Evolutionary conservation across 2,797 vertebrate species (phyloP).

Genomic region (Sebastes diaconus): DNA sequence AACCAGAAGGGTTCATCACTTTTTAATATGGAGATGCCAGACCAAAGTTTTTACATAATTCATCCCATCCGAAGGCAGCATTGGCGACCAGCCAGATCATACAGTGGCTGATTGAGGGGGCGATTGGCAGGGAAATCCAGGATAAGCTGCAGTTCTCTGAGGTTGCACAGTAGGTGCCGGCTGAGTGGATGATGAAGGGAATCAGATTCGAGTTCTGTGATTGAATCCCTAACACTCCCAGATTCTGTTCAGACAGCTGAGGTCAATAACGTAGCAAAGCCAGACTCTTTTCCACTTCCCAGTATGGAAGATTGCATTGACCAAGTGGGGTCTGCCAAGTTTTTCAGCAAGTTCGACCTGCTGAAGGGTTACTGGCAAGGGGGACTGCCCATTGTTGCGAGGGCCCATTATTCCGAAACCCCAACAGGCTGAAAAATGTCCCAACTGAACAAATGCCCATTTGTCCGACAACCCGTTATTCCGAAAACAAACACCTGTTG

Average conservation of each 20-base stretch:
- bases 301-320: neutral
- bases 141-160: slow-evolving; percentile 24
- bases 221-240: neutral
- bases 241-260: neutral
- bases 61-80: neutral
- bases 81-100: neutral
- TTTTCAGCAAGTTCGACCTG: neutral
- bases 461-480: neutral
- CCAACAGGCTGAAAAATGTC: neutral
- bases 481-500: neutral
- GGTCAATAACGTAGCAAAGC: neutral
- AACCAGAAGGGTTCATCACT: slow-evolving; percentile 5
- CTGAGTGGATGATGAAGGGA: slow-evolving; percentile 14
- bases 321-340: neutral
- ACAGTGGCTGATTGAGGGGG: neutral
- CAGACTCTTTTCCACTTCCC: neutral
- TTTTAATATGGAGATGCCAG: slow-evolving; percentile 3
- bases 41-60: slow-evolving; percentile 28
- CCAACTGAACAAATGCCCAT: neutral
- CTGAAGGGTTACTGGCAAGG: neutral
- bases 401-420: neutral
- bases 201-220: slow-evolving; percentile 15
- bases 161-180: slow-evolving; percentile 11
- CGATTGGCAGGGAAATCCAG: slow-evolving; percentile 18
- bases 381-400: neutral